Percentiles rank a stretch among this genome's conserved stretches.
These are phyloP conservation scores for Pasiphila rectangulata DNA, from an alignment of 2,888 invertebrate species.

Conservation along the genomic window DNA sequence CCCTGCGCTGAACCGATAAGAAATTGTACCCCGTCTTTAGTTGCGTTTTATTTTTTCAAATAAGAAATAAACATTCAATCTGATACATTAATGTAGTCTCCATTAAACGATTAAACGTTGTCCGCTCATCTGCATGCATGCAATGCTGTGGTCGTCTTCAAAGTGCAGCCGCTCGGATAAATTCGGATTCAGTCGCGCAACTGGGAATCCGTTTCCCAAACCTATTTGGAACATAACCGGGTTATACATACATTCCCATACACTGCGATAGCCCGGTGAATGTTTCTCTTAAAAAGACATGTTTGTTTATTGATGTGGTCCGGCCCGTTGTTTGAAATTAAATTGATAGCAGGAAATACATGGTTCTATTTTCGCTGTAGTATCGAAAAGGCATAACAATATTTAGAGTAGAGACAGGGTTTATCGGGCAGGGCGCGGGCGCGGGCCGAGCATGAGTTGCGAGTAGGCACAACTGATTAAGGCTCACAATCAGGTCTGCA, in stretches of 20 bases:
- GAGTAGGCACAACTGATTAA: conserved; percentile 71
- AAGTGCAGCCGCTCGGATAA: conserved; percentile 66
- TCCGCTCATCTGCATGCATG: conserved; percentile 72
- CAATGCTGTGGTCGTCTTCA: conserved; percentile 61
- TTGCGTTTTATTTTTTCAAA: conserved; percentile 44
- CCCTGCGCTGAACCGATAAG: conserved; percentile 33
- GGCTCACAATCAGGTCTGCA: conserved; percentile 76
- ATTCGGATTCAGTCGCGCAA: conserved; percentile 54
- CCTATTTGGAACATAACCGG: conserved; percentile 36
- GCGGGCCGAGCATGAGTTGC: conserved; percentile 35
- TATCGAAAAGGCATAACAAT: conserved; percentile 27
- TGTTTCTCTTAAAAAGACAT: conserved; percentile 17
- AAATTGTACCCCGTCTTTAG: conserved; percentile 34
- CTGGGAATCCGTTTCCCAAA: conserved; percentile 42
- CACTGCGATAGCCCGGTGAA: conserved; percentile 13
- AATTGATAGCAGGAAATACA: conserved; percentile 13
- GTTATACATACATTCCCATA: conserved; percentile 12
- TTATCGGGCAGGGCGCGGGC: conserved; percentile 22
- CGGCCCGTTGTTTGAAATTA: conserved; percentile 2
- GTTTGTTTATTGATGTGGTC: conserved; percentile 12
- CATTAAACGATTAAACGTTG: conserved; percentile 73
- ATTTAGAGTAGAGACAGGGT: conserved; percentile 32
- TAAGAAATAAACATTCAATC: conserved; percentile 59
- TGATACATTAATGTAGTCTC: conserved; percentile 70
- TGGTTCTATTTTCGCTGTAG: conserved; percentile 11